phyloP scores from a whole-genome alignment of 2,888 invertebrate genomes.

The Lasioglossum oenotherae region DNA sequence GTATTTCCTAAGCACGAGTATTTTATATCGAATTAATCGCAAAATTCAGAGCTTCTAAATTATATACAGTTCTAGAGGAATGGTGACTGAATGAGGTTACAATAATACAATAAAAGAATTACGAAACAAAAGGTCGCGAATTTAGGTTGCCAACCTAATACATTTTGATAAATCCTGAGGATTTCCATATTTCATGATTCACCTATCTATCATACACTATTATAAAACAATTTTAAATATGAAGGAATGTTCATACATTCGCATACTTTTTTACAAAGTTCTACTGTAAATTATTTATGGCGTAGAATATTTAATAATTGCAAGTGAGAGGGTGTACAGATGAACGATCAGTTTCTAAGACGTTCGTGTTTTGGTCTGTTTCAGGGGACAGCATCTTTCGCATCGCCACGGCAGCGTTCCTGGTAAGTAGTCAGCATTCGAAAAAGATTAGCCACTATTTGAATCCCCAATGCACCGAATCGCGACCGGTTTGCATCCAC shows the following conservation, averaged over 20 bases:
- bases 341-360: neutral
- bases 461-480: neutral
- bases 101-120: too few relatives aligned
- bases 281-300: neutral
- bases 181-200: neutral
- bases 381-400: constrained; percentile 80
- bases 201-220: neutral
- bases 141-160: too few relatives aligned
- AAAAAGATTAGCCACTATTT: neutral
- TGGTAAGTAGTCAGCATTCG: constrained; percentile 75
- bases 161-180: neutral
- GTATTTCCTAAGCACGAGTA: too few relatives aligned
- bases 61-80: too few relatives aligned
- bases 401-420: constrained; percentile 81
- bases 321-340: neutral
- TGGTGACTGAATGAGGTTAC: too few relatives aligned
- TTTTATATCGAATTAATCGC: too few relatives aligned
- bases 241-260: neutral
- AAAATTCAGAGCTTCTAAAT: too few relatives aligned
- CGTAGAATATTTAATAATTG: neutral
- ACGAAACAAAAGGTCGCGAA: too few relatives aligned
- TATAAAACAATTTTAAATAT: neutral
- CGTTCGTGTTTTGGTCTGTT: constrained; percentile 67
- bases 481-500: neutral
- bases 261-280: neutral